Base-by-base conservation (phyloP, 2,888 invertebrate genomes). In the Rutpela maculata region DNA sequence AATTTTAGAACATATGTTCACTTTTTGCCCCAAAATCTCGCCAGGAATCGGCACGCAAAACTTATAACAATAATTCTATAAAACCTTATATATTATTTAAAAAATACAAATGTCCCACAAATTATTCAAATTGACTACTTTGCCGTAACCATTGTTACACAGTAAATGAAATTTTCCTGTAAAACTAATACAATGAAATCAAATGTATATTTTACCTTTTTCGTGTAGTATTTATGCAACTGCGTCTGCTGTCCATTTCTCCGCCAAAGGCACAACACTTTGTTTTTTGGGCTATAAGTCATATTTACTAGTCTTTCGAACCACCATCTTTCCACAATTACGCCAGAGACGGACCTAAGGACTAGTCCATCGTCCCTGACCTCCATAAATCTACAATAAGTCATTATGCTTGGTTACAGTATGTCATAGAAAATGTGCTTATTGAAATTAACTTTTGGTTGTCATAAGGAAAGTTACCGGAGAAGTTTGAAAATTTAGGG, bases 241-340 rank as follows among this genome's bases (percentile, higher is more conserved):
- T 98, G 96, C 7, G 98, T 98, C 88, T 98, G 97, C 4, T 97
- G 97, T 2, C 97, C 98, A 88, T 96, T 97, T 85, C 97, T 94
- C 86, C 98, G 94, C 99, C 99, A 99, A 78, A 99, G 93, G 90
- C 99, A 99, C 81, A 99, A 92, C 11, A 99, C 96, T 90, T 97
- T 96, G 87, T 98, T 99, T 91, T 99, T 99, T 0, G 99, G 99
- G 84, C 99, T 98, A 90, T 98, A 99, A 0, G 99, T 99, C 98
- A 99, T 99, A 89, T 99, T 99, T 72, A 99, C 98, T 72, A 99
- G 92, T 73, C 99, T 92, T 89, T 99, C 99, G 90, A 97, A 99
- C 99, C 99, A 99, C 99, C 99, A 99, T 60, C 99, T 92, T 86
- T 97, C 97, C 59, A 96, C 94, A 90, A 97, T 97, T 0, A 96